Conservation (phyloP, 2,113 vertebrate species). For the Formicarius rufipectus region DNA sequence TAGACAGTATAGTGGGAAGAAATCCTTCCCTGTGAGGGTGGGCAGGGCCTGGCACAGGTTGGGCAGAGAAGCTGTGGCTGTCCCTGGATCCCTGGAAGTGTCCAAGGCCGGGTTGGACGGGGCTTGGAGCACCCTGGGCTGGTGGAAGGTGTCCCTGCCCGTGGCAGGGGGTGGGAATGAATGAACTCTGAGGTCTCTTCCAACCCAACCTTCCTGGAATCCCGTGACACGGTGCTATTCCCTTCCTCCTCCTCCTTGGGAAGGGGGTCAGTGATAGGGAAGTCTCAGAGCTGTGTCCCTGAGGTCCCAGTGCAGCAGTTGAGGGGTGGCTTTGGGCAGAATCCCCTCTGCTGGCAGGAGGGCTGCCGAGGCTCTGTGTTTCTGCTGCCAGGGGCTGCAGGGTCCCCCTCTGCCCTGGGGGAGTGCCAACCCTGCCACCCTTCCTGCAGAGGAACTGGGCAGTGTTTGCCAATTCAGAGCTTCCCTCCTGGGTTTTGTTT, state of each 20-base stretch:
- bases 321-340: too few species aligned
- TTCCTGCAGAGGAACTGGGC: rapidly evolving
- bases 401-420: too few species aligned
- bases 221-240: rapidly evolving
- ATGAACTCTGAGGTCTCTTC: neutral
- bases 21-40: neutral
- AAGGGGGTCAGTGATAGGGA: neutral
- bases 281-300: too few species aligned
- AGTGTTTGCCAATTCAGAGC: neutral
- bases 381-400: too few species aligned
- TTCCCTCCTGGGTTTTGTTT: neutral
- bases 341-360: neutral
- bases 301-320: neutral
- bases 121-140: neutral
- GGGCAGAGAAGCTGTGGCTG: neutral
- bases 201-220: neutral
- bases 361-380: too few species aligned
- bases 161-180: neutral
- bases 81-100: neutral
- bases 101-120: too few species aligned
- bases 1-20: neutral
- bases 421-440: neutral
- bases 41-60: neutral
- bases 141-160: neutral
- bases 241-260: neutral